Evolutionary conservation across 2,888 invertebrate genomes (phyloP), one percentile per base, ranked within the genome.

Genomic region (Trichogramma evanescens): DNA sequence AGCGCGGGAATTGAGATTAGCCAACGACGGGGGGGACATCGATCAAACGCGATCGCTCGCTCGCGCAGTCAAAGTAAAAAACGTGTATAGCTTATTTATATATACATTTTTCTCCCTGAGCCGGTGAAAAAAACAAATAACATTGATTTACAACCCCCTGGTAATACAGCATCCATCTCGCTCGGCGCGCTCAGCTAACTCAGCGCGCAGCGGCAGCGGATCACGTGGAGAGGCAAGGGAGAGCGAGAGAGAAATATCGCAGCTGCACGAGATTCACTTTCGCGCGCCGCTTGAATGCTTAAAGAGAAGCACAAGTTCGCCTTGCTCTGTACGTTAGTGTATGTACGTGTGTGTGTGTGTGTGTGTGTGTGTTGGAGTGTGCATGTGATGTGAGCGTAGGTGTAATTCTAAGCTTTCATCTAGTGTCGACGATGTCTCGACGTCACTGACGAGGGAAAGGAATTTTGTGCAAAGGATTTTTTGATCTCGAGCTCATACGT

Each of bases 131-230:
- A 58, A 56, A 53, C 58, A 50, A 63, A 58, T 56, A 58, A 58
- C 58, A 63, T 63, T 63, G 61, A 61, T 63, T 63, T 63, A 63
- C 50, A 56, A 56, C 58, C 9, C 49, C 42, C 4, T 39, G 38
- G n/a, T 6, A 9, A 39, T 39, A 6, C 6, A 53, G 53, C 26
- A 26, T 26, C 26, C 26, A 26, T 26, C 26, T 26, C 26, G 10
- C 50, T n/a, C 53, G 10, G 41, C 56, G 55, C 43, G 13, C 41
- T 26, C 49, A 9, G 46, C 6, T 9, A n/a, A 6, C 38, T n/a
- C 46, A 6, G 26, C 26, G 26, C 26, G 26, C 26, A 26, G 26
- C 26, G 26, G 26, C 13, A 13, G 13, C 26, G 26, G 26, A 26
- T 26, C 26, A 26, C 26, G 26, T 26, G 26, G 26, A 26, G 26